Conservation (phyloP, 2,113 vertebrate species). For the Sturnira hondurensis region DNA sequence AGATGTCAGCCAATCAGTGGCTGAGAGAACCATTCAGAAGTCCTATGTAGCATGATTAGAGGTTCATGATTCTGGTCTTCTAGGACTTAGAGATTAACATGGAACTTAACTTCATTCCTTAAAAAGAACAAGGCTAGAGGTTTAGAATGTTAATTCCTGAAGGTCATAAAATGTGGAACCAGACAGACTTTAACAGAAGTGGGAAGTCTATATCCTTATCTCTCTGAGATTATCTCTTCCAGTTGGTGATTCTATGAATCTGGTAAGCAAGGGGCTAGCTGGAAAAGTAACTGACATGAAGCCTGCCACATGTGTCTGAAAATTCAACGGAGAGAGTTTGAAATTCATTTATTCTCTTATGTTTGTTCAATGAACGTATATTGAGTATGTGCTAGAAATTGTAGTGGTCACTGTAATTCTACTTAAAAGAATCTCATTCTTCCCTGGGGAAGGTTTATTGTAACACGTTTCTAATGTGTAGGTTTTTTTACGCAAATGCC, state of each 20-base stretch:
- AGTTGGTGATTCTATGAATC: neutral
- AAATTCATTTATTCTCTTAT: neutral
- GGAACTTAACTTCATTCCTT: neutral
- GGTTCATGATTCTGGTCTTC: neutral
- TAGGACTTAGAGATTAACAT: neutral
- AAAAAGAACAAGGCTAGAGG: neutral
- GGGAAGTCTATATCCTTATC: neutral
- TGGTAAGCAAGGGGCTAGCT: neutral
- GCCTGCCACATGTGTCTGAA: neutral
- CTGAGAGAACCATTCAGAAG: neutral
- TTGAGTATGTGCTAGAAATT: neutral
- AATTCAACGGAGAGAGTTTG: neutral
- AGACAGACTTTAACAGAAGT: neutral
- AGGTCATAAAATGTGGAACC: neutral
- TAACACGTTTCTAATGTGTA: neutral
- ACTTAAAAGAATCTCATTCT: neutral
- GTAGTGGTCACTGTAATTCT: neutral
- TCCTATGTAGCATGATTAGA: neutral
- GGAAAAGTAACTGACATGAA: neutral
- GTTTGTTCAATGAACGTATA: neutral
- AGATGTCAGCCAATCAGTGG: neutral
- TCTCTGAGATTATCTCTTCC: neutral
- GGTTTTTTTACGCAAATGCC: neutral
- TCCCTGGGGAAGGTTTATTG: neutral
- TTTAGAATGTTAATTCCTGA: neutral